Evolutionary conservation across 2,797 vertebrate species (phyloP).

Genomic region (Urosaurus nigricauda): DNA sequence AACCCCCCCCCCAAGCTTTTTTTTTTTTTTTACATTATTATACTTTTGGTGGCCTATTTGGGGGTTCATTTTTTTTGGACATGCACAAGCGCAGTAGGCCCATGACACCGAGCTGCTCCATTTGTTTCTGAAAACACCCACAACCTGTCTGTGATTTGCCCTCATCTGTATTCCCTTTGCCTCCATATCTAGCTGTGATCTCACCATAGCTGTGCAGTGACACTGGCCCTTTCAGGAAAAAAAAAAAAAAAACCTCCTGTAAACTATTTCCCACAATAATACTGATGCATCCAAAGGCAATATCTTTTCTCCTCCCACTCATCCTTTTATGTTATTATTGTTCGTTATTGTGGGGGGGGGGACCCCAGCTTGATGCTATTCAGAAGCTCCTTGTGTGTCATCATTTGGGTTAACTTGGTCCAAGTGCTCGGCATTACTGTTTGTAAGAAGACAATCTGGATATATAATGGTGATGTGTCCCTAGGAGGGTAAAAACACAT

Average conservation of each 20-base stretch:
- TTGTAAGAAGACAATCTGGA: constrained; percentile 27
- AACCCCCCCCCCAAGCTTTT: background rate
- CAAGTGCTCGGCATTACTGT: constrained; percentile 17
- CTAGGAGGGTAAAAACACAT: constrained; percentile 6
- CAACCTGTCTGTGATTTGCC: constrained; percentile 10
- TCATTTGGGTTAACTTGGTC: constrained; percentile 31
- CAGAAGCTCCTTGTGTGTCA: constrained; percentile 8
- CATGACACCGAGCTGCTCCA: background rate
- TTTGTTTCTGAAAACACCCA: constrained; percentile 36
- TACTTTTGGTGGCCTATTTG: background rate
- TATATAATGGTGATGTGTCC: constrained; percentile 6
- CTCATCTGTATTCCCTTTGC: background rate
- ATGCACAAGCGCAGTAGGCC: background rate
- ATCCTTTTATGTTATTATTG: background rate
- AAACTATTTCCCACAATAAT: constrained; percentile 15
- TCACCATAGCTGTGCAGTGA: background rate
- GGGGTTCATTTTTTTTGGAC: background rate
- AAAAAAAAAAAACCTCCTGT: background rate
- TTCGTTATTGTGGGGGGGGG: background rate
- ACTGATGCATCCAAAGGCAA: constrained; percentile 24
- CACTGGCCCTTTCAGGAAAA: constrained; percentile 14
- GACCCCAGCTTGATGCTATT: constrained; percentile 14
- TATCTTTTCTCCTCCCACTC: background rate
- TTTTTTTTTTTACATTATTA: background rate
- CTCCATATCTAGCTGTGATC: constrained; percentile 31